Percentiles rank a stretch among this genome's conserved stretches.
phyloP scores from a whole-genome alignment of 2,113 vertebrate genomes.

The Tetrao urogallus region DNA sequence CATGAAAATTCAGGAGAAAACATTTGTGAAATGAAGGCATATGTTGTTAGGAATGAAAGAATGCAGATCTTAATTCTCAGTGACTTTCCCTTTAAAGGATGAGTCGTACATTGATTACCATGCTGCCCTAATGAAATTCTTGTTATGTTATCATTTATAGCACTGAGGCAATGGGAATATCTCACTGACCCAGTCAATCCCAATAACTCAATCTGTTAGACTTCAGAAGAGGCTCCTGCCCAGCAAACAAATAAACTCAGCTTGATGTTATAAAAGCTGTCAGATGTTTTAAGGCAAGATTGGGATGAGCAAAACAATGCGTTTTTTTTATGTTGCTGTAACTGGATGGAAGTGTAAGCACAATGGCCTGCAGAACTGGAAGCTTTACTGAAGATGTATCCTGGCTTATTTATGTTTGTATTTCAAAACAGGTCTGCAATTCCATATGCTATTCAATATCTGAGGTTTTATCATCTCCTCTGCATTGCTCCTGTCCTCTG shows the following conservation, averaged over 20 bases:
- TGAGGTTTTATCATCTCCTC: neutral
- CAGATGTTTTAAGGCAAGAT: constrained; percentile 29
- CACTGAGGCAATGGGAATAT: neutral
- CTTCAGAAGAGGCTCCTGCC: neutral
- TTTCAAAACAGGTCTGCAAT: neutral
- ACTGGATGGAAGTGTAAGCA: neutral
- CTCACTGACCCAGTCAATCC: neutral
- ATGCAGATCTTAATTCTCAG: neutral
- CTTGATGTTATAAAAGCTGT: neutral
- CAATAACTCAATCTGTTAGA: neutral
- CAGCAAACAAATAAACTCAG: constrained; percentile 25
- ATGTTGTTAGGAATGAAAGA: neutral
- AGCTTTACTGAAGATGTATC: constrained; percentile 7
- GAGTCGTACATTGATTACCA: neutral
- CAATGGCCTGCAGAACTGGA: neutral
- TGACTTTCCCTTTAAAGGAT: neutral
- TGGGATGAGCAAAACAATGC: neutral
- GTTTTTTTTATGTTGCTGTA: neutral
- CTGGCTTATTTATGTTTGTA: neutral
- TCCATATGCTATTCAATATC: constrained; percentile 13
- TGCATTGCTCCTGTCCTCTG: neutral
- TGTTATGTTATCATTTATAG: neutral
- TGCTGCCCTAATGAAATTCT: neutral
- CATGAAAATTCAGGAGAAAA: neutral
- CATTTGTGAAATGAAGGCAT: neutral